A percentile compares a stretch with the other conserved stretches of the same genome.
phyloP scores from a whole-genome alignment of 1,140 invertebrate genomes.

The Triops longicaudatus region DNA sequence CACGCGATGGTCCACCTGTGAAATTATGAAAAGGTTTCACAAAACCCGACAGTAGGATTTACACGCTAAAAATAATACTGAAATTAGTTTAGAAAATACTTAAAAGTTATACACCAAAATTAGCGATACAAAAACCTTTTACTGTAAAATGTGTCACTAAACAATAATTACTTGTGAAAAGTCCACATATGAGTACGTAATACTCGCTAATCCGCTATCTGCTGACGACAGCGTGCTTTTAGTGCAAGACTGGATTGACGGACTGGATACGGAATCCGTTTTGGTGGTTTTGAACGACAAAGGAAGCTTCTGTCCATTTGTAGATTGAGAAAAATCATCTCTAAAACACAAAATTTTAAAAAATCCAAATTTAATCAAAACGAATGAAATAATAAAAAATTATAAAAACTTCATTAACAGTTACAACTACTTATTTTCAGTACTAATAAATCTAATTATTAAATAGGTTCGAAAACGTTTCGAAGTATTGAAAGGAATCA shows the following conservation, averaged over 20 bases:
- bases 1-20: constrained; percentile 21
- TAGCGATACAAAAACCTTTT: too few relatives aligned
- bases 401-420: too few relatives aligned
- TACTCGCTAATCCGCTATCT: neutral
- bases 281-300: neutral
- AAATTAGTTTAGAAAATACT: too few relatives aligned
- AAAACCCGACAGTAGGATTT: neutral
- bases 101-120: too few relatives aligned
- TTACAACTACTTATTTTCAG: too few relatives aligned
- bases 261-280: constrained; percentile 15
- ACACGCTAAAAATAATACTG: neutral
- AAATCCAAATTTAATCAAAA: neutral
- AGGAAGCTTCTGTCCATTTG: neutral
- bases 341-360: neutral
- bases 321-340: constrained; percentile 7
- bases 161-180: constrained; percentile 24
- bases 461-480: too few relatives aligned
- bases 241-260: neutral
- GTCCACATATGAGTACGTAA: constrained; percentile 18
- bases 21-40: neutral
- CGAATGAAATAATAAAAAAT: neutral
- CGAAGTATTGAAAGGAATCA: too few relatives aligned
- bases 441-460: too few relatives aligned
- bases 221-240: neutral
- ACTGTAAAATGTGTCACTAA: too few relatives aligned